These are phyloP conservation scores for Netelia inedita DNA, from an alignment of 2,888 invertebrate species.

Conservation along the genomic window DNA sequence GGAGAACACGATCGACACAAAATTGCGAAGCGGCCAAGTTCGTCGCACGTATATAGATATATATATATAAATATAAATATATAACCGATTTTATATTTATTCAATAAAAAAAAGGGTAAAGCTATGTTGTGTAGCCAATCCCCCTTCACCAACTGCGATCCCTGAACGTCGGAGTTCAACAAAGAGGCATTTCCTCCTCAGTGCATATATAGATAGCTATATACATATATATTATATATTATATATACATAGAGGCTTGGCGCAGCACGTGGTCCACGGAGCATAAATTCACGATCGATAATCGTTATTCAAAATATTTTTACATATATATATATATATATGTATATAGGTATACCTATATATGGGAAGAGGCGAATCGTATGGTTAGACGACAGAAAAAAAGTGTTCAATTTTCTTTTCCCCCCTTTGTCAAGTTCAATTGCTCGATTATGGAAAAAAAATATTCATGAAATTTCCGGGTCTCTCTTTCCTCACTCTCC, in stretches of 20 bases:
- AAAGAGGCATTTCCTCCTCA: slow-evolving; percentile 53
- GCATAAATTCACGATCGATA: slow-evolving; percentile 63
- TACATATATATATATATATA: not conserved
- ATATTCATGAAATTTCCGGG: slow-evolving; percentile 21
- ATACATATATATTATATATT: not conserved
- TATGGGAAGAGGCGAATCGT: slow-evolving; percentile 14
- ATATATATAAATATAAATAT: not conserved
- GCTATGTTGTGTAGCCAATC: slow-evolving; percentile 16
- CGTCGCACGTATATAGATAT: not conserved
- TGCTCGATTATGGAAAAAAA: not conserved
- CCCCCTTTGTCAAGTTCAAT: not conserved
- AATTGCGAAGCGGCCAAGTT: slow-evolving; percentile 37
- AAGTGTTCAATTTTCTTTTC: not conserved
- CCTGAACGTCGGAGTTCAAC: slow-evolving; percentile 34
- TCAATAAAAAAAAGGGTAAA: slow-evolving; percentile 33
- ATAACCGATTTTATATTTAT: not conserved
- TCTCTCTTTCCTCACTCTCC: not conserved
- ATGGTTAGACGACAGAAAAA: slow-evolving; percentile 6
- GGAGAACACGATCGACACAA: slow-evolving; percentile 29
- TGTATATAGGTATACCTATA: not conserved
- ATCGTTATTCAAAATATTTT: slow-evolving; percentile 51
- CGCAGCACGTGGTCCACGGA: slow-evolving; percentile 49
- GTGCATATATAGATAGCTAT: not conserved
- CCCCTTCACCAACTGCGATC: not conserved
- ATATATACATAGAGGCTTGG: slow-evolving; percentile 36